A percentile compares a stretch with the other conserved stretches of the same genome.
Evolutionary conservation across 2,113 vertebrate species (phyloP).

Genomic region (Phylloscopus trochiloides): DNA sequence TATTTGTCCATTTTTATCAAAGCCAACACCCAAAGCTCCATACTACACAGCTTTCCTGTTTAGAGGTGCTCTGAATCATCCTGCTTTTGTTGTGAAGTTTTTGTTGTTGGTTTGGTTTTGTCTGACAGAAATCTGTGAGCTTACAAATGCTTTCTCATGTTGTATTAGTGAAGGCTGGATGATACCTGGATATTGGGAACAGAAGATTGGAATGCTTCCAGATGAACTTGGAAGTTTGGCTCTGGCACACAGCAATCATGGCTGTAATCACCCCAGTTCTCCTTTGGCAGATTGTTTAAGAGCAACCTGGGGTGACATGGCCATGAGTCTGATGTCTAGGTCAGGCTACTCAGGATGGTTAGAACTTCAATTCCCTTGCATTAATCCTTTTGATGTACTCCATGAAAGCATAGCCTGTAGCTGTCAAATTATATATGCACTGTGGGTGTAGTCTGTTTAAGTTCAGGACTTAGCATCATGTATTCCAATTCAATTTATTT

Average conservation of each 20-base stretch:
- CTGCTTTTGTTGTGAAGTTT: neutral
- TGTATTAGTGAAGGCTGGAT: neutral
- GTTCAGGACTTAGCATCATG: constrained; percentile 37
- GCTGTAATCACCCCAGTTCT: neutral
- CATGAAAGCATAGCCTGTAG: constrained; percentile 35
- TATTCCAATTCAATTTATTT: constrained; percentile 60
- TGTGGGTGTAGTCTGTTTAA: constrained; percentile 14
- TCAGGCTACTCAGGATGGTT: neutral
- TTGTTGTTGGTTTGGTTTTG: neutral
- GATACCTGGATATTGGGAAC: neutral
- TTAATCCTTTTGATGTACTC: constrained; percentile 12
- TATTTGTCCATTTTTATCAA: neutral
- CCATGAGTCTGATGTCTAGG: neutral
- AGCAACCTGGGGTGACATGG: neutral
- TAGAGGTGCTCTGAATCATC: neutral
- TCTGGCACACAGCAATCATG: neutral
- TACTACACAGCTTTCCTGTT: neutral
- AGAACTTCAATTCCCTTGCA: neutral
- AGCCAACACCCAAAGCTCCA: neutral
- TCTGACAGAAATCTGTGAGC: neutral
- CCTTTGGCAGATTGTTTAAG: neutral
- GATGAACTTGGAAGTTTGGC: neutral
- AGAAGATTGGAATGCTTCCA: neutral
- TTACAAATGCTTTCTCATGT: neutral
- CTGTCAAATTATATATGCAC: constrained; percentile 47